phyloP scores from a whole-genome alignment of 1,140 invertebrate genomes.

The Agrilus planipennis region DNA sequence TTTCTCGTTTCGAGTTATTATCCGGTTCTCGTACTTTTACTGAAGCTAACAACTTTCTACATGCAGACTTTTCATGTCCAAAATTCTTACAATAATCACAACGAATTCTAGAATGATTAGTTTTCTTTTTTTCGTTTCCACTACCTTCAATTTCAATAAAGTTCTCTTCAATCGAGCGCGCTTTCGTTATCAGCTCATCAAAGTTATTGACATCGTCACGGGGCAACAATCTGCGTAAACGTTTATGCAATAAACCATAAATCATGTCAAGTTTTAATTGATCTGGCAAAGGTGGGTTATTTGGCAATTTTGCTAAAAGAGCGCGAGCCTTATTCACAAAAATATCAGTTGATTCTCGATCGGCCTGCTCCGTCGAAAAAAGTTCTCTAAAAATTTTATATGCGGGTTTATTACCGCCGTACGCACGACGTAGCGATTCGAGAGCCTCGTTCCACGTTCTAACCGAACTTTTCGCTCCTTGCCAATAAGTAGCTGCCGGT shows the following conservation, averaged over 20 bases:
- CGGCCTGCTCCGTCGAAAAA: not conserved
- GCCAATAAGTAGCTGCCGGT: not conserved
- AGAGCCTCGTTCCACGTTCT: slow-evolving; percentile 3
- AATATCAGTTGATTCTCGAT: not conserved
- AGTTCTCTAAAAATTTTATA: not conserved
- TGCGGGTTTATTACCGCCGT: not conserved
- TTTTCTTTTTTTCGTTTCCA: not conserved
- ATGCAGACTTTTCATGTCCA: too few species aligned
- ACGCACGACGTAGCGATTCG: not conserved
- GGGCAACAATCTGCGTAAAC: not conserved
- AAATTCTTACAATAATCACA: too few species aligned
- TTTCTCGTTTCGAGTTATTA: not conserved
- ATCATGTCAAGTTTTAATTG: not conserved
- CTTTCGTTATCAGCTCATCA: not conserved
- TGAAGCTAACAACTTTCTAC: not conserved
- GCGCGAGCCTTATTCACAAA: not conserved
- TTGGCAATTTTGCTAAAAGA: not conserved
- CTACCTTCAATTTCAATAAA: not conserved
- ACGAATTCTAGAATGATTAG: too few species aligned
- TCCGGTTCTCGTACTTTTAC: not conserved
- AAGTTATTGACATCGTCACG: not conserved
- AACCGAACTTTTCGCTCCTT: slow-evolving; percentile 2
- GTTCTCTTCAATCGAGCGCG: too few species aligned
- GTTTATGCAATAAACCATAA: not conserved
- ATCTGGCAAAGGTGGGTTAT: not conserved